Base-by-base conservation (phyloP, 2,113 vertebrate species). In the Lophochroa leadbeateri region DNA sequence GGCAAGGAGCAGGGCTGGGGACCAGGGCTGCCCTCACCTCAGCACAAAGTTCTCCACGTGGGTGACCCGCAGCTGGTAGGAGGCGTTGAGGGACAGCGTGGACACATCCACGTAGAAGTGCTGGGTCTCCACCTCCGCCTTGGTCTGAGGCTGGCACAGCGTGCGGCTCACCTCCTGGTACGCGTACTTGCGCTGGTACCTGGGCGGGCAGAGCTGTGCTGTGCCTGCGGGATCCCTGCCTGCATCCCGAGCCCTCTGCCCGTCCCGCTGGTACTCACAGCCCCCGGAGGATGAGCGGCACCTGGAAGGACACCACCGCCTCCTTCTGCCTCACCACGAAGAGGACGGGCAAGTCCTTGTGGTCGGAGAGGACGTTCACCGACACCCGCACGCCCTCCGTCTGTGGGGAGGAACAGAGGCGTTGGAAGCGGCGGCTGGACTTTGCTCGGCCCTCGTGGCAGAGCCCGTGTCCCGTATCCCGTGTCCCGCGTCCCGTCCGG, bases 321-420 rank as follows among this genome's bases (percentile, higher is more conserved):
- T 99, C 99, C 97, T 99, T 99, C 98, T 99, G 99, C 80, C 99
- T 97, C 61, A 99, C 98, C 86, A 99, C 99, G 77, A 99, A 99
- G 81, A 99, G 98, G 64, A 99, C 97, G 3, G 99, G 99, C 43
- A 96, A 96, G 86, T 98, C 98, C 28, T 98, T 96, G 64, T 97
- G 97, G 64, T 98, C 98, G 5, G 98, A 98, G 57, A 98, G 65
- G 81, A 99, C 98, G 6, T 99, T 98, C 84, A 99, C 99, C 0
- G 99, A 98, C 74, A 99, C 99, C 23, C 99, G 98, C 41, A 99
- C 99, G 0, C 99, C 99, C 94, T 99, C 99, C 0, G 99, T 99
- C 99, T 99, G 97, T 18, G 57, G 90, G 82, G 28, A 94, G 27
- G 18, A 28, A 6, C 84, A 3, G 9, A 82, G 37, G 35, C 6